Base-by-base conservation (phyloP, 30 jellyfish, hydroid and myxozoan genomes). In the Mastigias papua region DNA sequence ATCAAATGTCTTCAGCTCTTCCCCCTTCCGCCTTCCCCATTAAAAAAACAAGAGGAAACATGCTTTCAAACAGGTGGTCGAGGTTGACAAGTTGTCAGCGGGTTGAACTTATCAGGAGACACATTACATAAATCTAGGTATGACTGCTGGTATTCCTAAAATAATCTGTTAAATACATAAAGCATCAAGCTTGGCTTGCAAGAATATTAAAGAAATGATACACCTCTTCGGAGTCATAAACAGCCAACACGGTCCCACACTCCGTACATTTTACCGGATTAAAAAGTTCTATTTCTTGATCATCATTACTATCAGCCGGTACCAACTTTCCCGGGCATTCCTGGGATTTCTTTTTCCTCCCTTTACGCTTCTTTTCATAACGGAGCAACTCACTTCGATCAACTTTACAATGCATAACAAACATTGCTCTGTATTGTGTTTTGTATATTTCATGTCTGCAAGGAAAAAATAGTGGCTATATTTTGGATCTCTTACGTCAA, bases 341-440 rank as follows among this genome's bases (percentile, higher is more conserved):
- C 31, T 76, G 91, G 3, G 70, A 75, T 27, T 90, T 31, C 61
- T 75, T 86, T 69, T 82, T 95, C 49, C 73, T 90, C 30, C 86
- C 69, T 48, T 64, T 86, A 49, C 42, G 85, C 62, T 86, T 88
- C 70, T 68, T 88, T 46, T 95, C 98, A 67, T 95, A 95, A 21
- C 93, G 89, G 29, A 89, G 80, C 34, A 88, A 33, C 77, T 95
- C 97, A 80, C 88, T 90, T 50, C 34, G 63, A 63, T 54, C 80
- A 29, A 95, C 97, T 0, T 57, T 65, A 50, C 97, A 84, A 63
- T 90, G 89, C 97, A 95, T 86, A 13, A 95, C 99, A 95, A 95
- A 95, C 99, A 95, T 95, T 2, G 99, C 99, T 64, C 99, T 97
- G 60, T 90, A 95, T 70, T 95, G 99, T 9, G 88, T 90, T 35